Conservation (phyloP, 37 sponge, comb jelly and placozoan genomes). For the Dysidea cf. avara region DNA sequence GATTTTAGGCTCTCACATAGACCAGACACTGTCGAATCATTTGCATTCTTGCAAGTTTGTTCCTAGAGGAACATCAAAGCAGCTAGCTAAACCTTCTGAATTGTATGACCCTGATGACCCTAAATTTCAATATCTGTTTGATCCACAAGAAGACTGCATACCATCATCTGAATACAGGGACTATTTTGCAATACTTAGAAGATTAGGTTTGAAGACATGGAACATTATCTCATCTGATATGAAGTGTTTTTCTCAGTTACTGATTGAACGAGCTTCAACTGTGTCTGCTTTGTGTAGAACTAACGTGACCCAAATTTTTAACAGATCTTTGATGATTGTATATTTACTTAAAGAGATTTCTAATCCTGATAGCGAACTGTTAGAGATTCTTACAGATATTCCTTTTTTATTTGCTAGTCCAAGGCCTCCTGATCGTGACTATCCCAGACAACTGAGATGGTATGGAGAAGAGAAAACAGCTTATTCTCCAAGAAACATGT, state of each 20-base stretch:
- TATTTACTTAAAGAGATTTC: too few species aligned
- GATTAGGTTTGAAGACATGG: conserved; percentile 45
- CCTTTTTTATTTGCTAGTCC: conserved; percentile 17
- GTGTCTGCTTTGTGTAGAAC: not conserved
- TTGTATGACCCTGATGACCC: conserved; percentile 40
- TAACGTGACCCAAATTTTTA: not conserved
- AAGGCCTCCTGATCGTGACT: conserved; percentile 10
- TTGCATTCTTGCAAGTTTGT: not conserved
- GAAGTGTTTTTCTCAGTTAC: conserved; percentile 5
- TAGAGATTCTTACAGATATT: not conserved
- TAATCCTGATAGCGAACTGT: not conserved
- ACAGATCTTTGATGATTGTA: not conserved
- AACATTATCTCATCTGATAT: not conserved
- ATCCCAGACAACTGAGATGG: conserved; percentile 21
- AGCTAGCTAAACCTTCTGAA: not conserved
- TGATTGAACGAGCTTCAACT: conserved; percentile 24
- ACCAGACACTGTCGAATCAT: not conserved
- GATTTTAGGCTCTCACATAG: conserved; percentile 12
- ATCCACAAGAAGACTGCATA: conserved; percentile 1
- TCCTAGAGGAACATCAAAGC: not conserved
- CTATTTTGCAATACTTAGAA: conserved; percentile 2
- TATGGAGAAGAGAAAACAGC: conserved; percentile 10
- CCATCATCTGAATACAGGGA: conserved; percentile 12
- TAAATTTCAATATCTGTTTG: conserved; percentile 24
- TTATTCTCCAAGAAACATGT: conserved; percentile 6